Percentiles rank a stretch among this genome's conserved stretches.
phyloP scores from a whole-genome alignment of 2,888 invertebrate genomes.

The Drosophila helvetica region DNA sequence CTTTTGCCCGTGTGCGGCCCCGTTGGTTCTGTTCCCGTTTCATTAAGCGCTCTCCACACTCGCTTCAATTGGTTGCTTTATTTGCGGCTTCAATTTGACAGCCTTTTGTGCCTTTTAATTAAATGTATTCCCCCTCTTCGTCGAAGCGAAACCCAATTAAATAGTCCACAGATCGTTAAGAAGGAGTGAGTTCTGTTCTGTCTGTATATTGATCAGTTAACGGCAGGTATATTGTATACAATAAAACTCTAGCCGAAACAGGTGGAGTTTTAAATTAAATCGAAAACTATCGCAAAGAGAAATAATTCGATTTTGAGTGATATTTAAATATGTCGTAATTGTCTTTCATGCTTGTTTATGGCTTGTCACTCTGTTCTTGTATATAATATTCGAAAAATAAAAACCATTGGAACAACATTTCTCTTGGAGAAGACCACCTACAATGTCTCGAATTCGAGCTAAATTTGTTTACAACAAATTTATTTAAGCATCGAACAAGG shows the following conservation, averaged over 20 bases:
- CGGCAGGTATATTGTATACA: slow-evolving; percentile 9
- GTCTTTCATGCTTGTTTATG: neutral
- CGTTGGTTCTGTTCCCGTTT: slow-evolving; percentile 41
- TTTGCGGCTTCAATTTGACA: slow-evolving; percentile 70
- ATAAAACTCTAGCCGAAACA: slow-evolving; percentile 32
- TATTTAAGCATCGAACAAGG: slow-evolving; percentile 27
- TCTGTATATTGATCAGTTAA: slow-evolving; percentile 40
- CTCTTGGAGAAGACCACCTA: slow-evolving; percentile 3
- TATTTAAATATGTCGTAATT: neutral
- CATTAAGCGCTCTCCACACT: slow-evolving; percentile 57
- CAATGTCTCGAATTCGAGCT: neutral
- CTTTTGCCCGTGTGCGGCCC: slow-evolving; percentile 52
- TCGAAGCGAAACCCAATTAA: slow-evolving; percentile 46
- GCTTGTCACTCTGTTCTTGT: neutral
- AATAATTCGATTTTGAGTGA: no score
- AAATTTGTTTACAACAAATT: slow-evolving; percentile 3
- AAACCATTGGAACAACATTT: no score
- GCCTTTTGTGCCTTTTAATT: slow-evolving; percentile 71
- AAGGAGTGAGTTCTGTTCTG: slow-evolving; percentile 20
- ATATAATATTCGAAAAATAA: slow-evolving; percentile 16
- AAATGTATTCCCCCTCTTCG: slow-evolving; percentile 46
- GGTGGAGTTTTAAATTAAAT: slow-evolving; percentile 23
- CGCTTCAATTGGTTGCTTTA: slow-evolving; percentile 76
- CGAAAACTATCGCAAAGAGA: neutral
- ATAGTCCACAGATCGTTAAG: slow-evolving; percentile 26